Conservation (phyloP, 2,113 vertebrate species). For the Rattus norvegicus region DNA sequence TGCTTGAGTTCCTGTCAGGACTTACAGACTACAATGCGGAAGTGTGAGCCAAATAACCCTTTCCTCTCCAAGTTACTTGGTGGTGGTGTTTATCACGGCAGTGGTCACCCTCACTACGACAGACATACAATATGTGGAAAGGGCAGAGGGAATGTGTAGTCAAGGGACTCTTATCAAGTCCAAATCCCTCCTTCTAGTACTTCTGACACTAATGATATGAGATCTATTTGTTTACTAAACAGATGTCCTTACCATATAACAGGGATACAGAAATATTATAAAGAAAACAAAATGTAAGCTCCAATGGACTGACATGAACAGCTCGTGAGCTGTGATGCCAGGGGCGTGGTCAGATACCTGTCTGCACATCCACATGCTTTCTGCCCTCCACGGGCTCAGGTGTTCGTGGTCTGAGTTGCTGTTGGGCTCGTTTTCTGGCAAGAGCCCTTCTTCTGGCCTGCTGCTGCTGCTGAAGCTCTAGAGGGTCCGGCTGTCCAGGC, state of each 20-base stretch:
- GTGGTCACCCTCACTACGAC: background rate
- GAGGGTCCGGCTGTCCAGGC: slow-evolving; percentile 81
- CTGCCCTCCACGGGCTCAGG: slow-evolving; percentile 90
- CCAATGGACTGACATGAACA: background rate
- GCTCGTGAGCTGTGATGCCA: fast-evolving
- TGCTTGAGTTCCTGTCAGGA: background rate
- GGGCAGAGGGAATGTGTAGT: background rate
- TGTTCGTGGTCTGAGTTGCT: slow-evolving; percentile 81
- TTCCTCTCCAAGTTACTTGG: background rate
- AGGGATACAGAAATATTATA: background rate
- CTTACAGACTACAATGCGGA: background rate
- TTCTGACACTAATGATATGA: background rate
- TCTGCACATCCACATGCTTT: slow-evolving; percentile 92
- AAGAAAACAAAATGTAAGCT: background rate
- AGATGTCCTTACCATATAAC: background rate
- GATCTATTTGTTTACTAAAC: background rate
- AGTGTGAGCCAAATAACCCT: background rate
- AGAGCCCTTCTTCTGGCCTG: slow-evolving; percentile 83
- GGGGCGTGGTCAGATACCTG: slow-evolving; percentile 85
- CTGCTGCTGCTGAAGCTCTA: slow-evolving; percentile 86
- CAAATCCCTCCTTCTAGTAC: background rate
- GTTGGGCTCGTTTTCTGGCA: slow-evolving; percentile 82
- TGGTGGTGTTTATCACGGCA: background rate
- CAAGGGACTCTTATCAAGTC: background rate
- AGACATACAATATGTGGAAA: background rate